These are phyloP conservation scores for Dendroctonus valens DNA, from an alignment of 1,140 invertebrate species.

Conservation along the genomic window DNA sequence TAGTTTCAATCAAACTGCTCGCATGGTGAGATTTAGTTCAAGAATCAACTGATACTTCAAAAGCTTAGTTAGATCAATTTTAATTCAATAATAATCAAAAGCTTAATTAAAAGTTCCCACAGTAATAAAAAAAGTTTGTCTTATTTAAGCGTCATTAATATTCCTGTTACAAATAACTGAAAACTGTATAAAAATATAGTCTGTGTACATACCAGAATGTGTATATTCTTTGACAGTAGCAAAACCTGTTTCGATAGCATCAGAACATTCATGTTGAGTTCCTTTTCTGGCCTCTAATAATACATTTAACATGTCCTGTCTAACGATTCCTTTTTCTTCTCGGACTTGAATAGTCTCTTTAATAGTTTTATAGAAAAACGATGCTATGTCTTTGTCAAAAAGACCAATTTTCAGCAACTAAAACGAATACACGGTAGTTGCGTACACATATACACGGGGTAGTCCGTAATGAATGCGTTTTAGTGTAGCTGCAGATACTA, in stretches of 20 bases:
- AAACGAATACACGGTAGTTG: background rate
- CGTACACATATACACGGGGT: background rate
- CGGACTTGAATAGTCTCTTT: constrained; percentile 46
- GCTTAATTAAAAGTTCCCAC: too few species aligned
- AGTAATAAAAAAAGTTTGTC: too few species aligned
- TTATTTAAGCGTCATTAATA: too few species aligned
- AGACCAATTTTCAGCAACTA: constrained; percentile 19
- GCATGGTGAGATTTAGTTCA: too few species aligned
- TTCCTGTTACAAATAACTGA: too few species aligned
- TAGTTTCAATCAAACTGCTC: too few species aligned
- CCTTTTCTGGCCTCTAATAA: constrained; percentile 52
- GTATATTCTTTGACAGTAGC: constrained; percentile 20
- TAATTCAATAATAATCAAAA: too few species aligned
- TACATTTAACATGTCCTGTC: constrained; percentile 52
- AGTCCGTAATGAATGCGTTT: background rate
- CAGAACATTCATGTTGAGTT: constrained; percentile 7
- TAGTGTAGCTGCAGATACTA: too few species aligned
- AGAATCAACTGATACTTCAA: too few species aligned
- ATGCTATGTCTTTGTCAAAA: constrained; percentile 7
- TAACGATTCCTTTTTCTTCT: constrained; percentile 47
- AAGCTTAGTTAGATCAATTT: too few species aligned
- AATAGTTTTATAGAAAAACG: constrained; percentile 43
- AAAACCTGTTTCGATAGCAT: constrained; percentile 22
- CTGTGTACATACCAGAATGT: background rate
- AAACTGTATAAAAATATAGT: too few species aligned